Base-by-base conservation (phyloP, 2,797 vertebrate species). In the Nyctibius grandis region DNA sequence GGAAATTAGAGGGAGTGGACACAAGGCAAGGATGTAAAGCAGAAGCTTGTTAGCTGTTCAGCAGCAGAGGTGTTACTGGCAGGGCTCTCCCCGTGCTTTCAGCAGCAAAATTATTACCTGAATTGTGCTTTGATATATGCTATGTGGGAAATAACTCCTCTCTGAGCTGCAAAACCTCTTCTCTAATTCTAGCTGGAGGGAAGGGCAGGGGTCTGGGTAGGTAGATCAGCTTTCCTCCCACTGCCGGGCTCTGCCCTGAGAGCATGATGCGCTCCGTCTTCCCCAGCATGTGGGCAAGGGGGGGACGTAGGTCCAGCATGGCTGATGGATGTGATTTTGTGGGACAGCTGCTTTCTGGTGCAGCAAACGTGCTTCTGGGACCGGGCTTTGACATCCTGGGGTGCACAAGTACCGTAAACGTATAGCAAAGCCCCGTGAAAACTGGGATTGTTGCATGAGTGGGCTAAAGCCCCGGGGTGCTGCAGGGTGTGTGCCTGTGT, bases 391-490 rank as follows among this genome's bases (percentile, higher is more conserved):
- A 68, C 4, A 50, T 72, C 65, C 20, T 1, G 1, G 64, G 57
- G 12, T 53, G 23, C n/a, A 7, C 0, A 20, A 65, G 26, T 12
- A 13, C 70, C 75, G 81, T 20, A 14, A 76, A 51, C 2, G 3
- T 4, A 11, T 9, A 68, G 73, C 73, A 90, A 89, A 96, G 89
- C 91, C 45, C 89, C 15, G 1, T 95, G 95, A 87, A 96, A 97
- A 83, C 74, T 7, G 13, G 78, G 86, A 85, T 95, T 81, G 74
- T 60, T 51, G 28, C 48, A 16, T 29, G 72, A 33, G 70, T 33
- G n/a, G 42, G 36, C 74, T 78, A 20, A 68, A 56, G 10, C 33
- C 74, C 13, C n/a, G 0, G 28, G 53, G 69, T 72, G 31, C 50
- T 50, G 33, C 20, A 14, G 15, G 38, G 8, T 7, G 6, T 23